A percentile compares a stretch with the other conserved stretches of the same genome.
Evolutionary conservation across 2,113 vertebrate species (phyloP).

Genomic region (Nannobrachium achirus): DNA sequence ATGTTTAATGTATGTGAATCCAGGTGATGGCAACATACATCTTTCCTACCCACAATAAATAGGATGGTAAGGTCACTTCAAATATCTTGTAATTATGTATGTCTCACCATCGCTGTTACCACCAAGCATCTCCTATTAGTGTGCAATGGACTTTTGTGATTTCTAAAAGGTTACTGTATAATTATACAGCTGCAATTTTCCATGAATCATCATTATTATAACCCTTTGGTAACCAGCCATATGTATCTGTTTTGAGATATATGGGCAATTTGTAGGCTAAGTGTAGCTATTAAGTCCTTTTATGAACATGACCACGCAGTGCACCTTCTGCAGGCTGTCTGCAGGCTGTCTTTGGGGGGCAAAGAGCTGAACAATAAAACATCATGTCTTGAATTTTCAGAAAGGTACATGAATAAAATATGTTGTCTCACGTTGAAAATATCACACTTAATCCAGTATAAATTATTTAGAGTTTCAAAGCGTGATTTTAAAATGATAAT

Average conservation of each 20-base stretch:
- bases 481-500: too few relatives aligned
- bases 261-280: conserved; percentile 73
- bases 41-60: neutral
- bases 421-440: neutral
- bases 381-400: conserved; percentile 52
- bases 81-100: conserved; percentile 35
- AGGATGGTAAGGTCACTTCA: conserved; percentile 11
- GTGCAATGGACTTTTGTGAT: conserved; percentile 47
- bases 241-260: conserved; percentile 71
- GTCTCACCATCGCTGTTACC: conserved; percentile 29
- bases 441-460: neutral
- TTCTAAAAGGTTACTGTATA: conserved; percentile 67
- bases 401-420: conserved; percentile 30
- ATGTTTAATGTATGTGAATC: neutral
- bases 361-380: conserved; percentile 28
- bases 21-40: neutral
- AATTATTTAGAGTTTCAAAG: too few relatives aligned
- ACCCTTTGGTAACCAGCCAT: conserved; percentile 67
- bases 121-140: conserved; percentile 50
- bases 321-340: conserved; percentile 41
- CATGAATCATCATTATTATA: conserved; percentile 65
- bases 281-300: conserved; percentile 73
- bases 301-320: conserved; percentile 62
- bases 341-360: conserved; percentile 38
- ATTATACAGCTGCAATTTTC: conserved; percentile 71